A percentile compares a stretch with the other conserved stretches of the same genome.
These are phyloP conservation scores for Panopea generosa DNA, from an alignment of 2,888 invertebrate genomes.

Conservation along the genomic window DNA sequence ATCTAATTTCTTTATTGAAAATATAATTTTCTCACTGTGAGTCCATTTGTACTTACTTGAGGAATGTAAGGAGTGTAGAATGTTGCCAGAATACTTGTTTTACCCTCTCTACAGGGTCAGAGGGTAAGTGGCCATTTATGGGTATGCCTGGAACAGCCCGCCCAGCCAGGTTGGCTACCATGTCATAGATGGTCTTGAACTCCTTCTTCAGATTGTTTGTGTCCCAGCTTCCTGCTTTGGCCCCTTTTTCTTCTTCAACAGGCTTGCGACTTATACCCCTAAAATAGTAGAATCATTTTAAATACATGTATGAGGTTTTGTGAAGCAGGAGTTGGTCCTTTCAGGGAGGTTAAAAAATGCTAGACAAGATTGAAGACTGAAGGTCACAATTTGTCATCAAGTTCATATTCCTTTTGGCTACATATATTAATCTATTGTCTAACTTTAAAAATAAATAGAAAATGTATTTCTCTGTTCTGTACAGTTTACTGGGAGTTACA, in stretches of 20 bases:
- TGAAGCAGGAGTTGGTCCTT: neutral
- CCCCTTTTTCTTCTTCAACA: constrained; percentile 65
- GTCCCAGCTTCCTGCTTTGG: constrained; percentile 72
- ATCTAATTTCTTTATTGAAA: too few relatives aligned
- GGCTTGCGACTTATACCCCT: constrained; percentile 74
- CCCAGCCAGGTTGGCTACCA: constrained; percentile 83
- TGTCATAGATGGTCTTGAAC: constrained; percentile 84
- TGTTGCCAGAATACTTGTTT: constrained; percentile 85
- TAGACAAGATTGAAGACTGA: too few relatives aligned
- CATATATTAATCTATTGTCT: too few relatives aligned
- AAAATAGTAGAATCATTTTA: too few relatives aligned
- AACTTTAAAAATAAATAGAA: too few relatives aligned
- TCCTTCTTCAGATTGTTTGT: constrained; percentile 81
- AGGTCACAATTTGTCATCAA: too few relatives aligned
- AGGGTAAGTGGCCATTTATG: constrained; percentile 81
- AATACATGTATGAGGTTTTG: neutral
- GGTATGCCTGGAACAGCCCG: constrained; percentile 83
- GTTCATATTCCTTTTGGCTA: too few relatives aligned
- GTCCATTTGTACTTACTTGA: constrained; percentile 79
- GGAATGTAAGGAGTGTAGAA: constrained; percentile 84
- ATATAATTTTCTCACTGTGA: too few relatives aligned
- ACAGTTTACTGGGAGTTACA: too few relatives aligned
- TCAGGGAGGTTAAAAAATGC: too few relatives aligned
- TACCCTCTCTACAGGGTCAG: constrained; percentile 82
- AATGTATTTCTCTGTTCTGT: too few relatives aligned